Evolutionary conservation across 2,113 vertebrate species (phyloP).

Genomic region (Carassius gibelio): DNA sequence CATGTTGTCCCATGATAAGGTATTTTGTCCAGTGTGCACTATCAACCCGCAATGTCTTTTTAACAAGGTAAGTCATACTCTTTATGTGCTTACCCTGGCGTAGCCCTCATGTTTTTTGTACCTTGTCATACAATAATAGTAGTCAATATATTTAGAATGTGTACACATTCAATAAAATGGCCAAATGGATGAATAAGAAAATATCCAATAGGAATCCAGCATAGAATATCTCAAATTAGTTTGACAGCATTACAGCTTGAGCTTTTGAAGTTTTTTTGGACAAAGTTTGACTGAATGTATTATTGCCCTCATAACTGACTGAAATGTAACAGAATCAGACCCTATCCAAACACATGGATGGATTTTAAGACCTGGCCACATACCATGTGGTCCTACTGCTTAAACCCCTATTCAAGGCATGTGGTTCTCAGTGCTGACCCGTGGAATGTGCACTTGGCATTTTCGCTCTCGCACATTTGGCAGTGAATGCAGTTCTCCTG

Average conservation of each 20-base stretch:
- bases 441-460: constrained; percentile 48
- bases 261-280: constrained; percentile 8
- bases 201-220: not conserved
- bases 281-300: constrained; percentile 25
- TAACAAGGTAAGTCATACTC: not conserved
- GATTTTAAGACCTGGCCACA: constrained; percentile 27
- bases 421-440: constrained; percentile 43
- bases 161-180: constrained; percentile 23
- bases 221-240: not conserved
- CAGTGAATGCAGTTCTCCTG: constrained; percentile 17
- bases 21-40: not conserved
- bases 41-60: constrained; percentile 3
- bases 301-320: constrained; percentile 18
- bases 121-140: not conserved
- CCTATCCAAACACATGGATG: constrained; percentile 45
- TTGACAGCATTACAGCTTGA: not conserved
- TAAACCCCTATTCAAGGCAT: constrained; percentile 44
- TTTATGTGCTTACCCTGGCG: not conserved
- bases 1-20: not conserved
- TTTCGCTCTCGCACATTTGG: constrained; percentile 44
- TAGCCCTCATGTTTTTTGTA: not conserved
- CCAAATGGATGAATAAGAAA: not conserved
- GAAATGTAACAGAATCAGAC: constrained; percentile 38
- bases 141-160: not conserved
- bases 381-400: constrained; percentile 51